Base-by-base conservation (phyloP, 2,888 invertebrate species). In the Euclidia mi region DNA sequence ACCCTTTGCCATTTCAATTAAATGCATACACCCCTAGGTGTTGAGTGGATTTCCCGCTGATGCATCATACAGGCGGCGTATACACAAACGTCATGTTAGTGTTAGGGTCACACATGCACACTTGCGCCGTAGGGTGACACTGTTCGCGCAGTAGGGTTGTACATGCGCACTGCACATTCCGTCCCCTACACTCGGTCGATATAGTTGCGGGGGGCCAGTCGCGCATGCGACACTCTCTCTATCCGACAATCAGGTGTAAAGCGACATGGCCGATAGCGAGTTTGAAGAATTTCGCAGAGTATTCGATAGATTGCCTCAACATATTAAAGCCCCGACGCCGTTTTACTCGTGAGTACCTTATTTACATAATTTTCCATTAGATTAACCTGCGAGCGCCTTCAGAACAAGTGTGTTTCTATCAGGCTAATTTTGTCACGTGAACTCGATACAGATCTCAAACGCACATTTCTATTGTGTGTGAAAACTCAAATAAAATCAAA, bases 241-340 rank as follows among this genome's bases (percentile, higher is more conserved):
- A 71, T 70, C 74, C 73, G 75, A 96, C 97, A 94, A 97, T 97
- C 98, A 97, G 97, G 84, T 90, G 91, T 83, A 84, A 85, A 92
- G 86, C 95, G 95, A 95, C 94, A 98, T 98, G 98, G 98, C 98
- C 83, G 98, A 98, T 95, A 97, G 96, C 90, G 98, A 98, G 94
- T 98, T 98, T 94, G 98, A 98, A 94, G 98, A 98, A 95, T 98
- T 98, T 95, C 97, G 97, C 82, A 96, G 97, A 82, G 96, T 96
- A 89, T 98, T 98, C 91, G 97, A 98, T 82, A 96, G 96, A 92
- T 94, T 97, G 88, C 97, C 97, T 58, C 97, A 97, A 86, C 96
- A 97, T 81, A 96, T 96, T 71, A 97, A 96, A 87, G 96, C 96
- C 45, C 96, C 98, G 49, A 96, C 97, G 76, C 97, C 97, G 56